These are phyloP conservation scores for Isotomurus palustris DNA, from an alignment of 2,888 invertebrate genomes.

Conservation along the genomic window DNA sequence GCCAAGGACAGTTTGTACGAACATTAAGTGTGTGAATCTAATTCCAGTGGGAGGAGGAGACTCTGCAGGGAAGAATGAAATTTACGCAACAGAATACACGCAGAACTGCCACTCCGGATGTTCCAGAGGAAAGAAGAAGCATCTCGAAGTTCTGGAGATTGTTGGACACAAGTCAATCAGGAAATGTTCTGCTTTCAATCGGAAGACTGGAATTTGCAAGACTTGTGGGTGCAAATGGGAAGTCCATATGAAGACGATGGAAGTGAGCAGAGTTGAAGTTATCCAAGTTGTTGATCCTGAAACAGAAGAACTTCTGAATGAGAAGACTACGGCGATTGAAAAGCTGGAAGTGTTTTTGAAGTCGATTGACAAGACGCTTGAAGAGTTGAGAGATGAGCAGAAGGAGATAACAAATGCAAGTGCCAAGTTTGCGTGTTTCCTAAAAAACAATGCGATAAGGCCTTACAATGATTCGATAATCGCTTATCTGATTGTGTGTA, in stretches of 20 bases:
- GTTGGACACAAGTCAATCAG: not conserved
- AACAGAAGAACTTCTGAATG: not conserved
- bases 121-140: slow-evolving; percentile 2
- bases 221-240: not conserved
- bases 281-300: not conserved
- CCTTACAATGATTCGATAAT: slow-evolving; percentile 1
- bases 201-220: not conserved
- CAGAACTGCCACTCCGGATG: not conserved
- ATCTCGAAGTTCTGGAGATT: not conserved
- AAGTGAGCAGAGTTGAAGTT: not conserved
- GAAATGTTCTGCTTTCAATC: slow-evolving; percentile 8
- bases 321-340: not conserved
- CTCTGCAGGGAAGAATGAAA: too few species aligned
- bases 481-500: not conserved
- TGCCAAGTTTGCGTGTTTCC: not conserved
- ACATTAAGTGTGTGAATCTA: not conserved
- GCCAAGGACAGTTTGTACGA: not conserved
- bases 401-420: slow-evolving; percentile 1
- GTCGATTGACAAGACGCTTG: not conserved
- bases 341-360: not conserved
- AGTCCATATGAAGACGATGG: not conserved
- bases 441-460: not conserved
- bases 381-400: not conserved
- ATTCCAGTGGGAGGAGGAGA: not conserved
- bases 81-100: not conserved